Evolutionary conservation across 2,113 vertebrate genomes (phyloP).

Genomic region (Rissa tridactyla): DNA sequence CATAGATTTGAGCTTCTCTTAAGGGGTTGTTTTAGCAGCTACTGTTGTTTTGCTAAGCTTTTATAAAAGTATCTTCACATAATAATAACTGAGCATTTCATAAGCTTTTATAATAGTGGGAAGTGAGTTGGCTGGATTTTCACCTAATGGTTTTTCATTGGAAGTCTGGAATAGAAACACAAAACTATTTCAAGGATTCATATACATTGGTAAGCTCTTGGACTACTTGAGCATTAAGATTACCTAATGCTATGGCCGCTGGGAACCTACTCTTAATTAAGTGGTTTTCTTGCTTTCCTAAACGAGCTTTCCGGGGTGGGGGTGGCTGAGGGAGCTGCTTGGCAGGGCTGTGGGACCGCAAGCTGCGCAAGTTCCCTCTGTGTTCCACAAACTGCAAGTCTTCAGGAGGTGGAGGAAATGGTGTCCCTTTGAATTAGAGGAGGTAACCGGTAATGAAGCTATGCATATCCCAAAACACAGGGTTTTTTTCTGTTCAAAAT

Average conservation of each 20-base stretch:
- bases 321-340: neutral
- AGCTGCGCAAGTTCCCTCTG: neutral
- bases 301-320: neutral
- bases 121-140: neutral
- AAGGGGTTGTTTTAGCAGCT: neutral
- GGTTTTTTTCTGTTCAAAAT: neutral
- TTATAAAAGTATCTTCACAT: neutral
- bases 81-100: neutral
- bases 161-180: neutral
- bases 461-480: neutral
- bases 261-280: neutral
- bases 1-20: neutral
- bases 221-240: neutral
- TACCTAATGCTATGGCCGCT: neutral
- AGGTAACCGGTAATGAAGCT: neutral
- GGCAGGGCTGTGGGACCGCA: neutral
- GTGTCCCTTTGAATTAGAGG: neutral
- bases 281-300: neutral
- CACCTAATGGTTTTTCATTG: neutral
- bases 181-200: neutral
- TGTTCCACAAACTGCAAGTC: fast-evolving
- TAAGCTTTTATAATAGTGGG: neutral
- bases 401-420: neutral
- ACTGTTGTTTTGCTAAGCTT: neutral
- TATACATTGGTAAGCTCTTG: neutral